A percentile compares a stretch with the other conserved stretches of the same genome.
These are phyloP conservation scores for Mustelus asterias DNA, from an alignment of 2,113 vertebrate species.

Conservation along the genomic window DNA sequence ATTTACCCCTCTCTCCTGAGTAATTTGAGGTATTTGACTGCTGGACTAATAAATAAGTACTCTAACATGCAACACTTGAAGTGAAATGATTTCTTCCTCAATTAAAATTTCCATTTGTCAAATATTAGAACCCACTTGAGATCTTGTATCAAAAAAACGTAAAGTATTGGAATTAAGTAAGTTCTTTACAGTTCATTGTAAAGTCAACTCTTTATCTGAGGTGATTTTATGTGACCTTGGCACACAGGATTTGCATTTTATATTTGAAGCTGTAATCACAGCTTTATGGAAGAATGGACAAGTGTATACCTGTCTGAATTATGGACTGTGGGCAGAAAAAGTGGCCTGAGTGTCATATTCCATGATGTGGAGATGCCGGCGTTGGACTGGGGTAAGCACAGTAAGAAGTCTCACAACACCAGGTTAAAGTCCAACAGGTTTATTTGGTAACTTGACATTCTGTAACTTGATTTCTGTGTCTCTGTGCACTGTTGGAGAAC, in stretches of 20 bases:
- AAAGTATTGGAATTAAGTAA: neutral
- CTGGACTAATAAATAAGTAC: neutral
- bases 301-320: neutral
- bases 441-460: too few relatives aligned
- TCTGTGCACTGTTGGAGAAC: too few relatives aligned
- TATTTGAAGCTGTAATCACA: neutral
- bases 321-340: neutral
- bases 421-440: too few relatives aligned
- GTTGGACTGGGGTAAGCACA: too few relatives aligned
- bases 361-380: too few relatives aligned
- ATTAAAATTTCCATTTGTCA: neutral
- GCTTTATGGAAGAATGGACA: neutral
- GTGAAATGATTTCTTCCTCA: neutral
- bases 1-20: neutral
- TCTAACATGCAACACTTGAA: neutral
- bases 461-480: too few relatives aligned
- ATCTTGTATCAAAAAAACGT: neutral
- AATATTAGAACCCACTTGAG: neutral
- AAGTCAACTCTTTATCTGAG: neutral
- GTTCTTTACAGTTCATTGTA: neutral
- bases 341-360: too few relatives aligned
- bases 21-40: neutral
- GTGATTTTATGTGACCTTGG: neutral
- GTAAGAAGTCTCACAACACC: too few relatives aligned
- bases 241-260: slow-evolving; percentile 3